phyloP scores from a whole-genome alignment of 2,113 vertebrate species.

The Corythaeola cristata region DNA sequence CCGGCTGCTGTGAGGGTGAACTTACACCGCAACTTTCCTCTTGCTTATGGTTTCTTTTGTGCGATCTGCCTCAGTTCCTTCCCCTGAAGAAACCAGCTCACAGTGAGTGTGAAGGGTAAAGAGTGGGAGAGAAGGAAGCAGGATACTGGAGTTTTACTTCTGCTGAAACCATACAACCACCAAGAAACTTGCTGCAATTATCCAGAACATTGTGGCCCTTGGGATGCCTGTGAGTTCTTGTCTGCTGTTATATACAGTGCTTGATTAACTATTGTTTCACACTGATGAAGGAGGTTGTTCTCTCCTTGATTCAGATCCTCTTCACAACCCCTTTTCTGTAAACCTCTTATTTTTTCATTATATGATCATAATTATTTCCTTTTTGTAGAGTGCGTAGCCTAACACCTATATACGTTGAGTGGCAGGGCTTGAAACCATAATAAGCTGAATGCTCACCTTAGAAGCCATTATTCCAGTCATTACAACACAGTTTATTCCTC shows the following conservation, averaged over 20 bases:
- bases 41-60: not conserved
- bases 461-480: conserved; percentile 76
- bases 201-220: not conserved
- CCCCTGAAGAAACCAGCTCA: not conserved
- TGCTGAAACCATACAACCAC: not conserved
- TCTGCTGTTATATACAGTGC: not conserved
- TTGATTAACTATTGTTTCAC: conserved; percentile 72
- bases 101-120: not conserved
- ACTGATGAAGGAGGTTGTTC: conserved; percentile 56
- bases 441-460: conserved; percentile 73
- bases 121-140: not conserved
- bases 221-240: conserved; percentile 3
- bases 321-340: conserved; percentile 57
- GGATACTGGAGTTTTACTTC: not conserved
- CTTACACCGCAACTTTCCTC: not conserved
- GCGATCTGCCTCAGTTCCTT: not conserved
- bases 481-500: conserved; percentile 75
- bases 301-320: conserved; percentile 46
- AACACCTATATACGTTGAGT: conserved; percentile 65
- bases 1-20: not conserved
- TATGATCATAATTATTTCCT: conserved; percentile 59
- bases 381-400: conserved; percentile 64
- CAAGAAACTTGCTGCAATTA: conserved; percentile 27
- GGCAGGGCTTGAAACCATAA: conserved; percentile 71
- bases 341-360: conserved; percentile 61